These are phyloP conservation scores for Caenorhabditis sp. DNA, from an alignment of 2,888 invertebrate species.

Conservation along the genomic window DNA sequence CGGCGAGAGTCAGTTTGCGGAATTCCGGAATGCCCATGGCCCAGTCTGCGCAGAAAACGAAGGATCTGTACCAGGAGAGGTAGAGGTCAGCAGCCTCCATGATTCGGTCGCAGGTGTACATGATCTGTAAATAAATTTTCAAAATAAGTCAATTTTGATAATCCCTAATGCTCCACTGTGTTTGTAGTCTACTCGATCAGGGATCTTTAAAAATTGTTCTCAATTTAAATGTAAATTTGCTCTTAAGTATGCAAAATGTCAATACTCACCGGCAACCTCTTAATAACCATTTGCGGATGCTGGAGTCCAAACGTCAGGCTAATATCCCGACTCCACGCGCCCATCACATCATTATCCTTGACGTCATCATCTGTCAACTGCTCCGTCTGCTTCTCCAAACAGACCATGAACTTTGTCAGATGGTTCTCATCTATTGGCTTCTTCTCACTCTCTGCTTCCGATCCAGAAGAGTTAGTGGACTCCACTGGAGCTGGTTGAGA, in stretches of 20 bases:
- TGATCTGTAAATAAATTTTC: too few relatives aligned
- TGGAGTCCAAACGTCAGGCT: constrained; percentile 71
- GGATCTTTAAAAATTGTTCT: background rate
- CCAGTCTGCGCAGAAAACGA: constrained; percentile 78
- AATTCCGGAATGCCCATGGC: constrained; percentile 77
- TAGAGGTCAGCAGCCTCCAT: constrained; percentile 76
- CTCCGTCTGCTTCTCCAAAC: constrained; percentile 71
- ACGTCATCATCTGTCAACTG: constrained; percentile 71
- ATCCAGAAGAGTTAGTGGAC: constrained; percentile 49
- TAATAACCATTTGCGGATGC: constrained; percentile 72
- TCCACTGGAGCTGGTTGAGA: constrained; percentile 49
- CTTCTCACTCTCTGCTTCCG: constrained; percentile 54
- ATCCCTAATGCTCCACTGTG: too few relatives aligned
- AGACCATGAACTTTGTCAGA: constrained; percentile 65
- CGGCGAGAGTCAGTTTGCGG: constrained; percentile 68
- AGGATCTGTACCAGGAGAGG: constrained; percentile 74
- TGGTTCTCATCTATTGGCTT: constrained; percentile 47
- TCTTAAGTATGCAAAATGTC: background rate
- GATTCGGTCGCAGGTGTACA: constrained; percentile 72
- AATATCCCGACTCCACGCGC: constrained; percentile 74
- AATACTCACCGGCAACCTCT: constrained; percentile 67
- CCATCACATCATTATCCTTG: constrained; percentile 64
- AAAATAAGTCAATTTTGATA: too few relatives aligned
- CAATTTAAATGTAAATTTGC: constrained; percentile 18
- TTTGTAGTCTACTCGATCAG: background rate